These are phyloP conservation scores for Drosophila elegans DNA, from an alignment of 1,140 invertebrate genomes.

Conservation along the genomic window DNA sequence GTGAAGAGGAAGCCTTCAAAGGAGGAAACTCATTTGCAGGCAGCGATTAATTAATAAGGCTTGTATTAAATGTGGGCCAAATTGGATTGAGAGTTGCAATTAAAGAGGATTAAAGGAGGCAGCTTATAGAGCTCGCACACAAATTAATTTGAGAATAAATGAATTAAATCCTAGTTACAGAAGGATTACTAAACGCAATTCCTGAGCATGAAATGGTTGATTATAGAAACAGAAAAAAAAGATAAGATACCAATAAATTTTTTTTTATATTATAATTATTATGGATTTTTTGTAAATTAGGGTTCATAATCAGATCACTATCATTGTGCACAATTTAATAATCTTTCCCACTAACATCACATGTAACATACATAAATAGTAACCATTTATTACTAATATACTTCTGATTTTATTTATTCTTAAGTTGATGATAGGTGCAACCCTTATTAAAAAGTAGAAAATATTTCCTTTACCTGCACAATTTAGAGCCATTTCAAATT, in stretches of 20 bases:
- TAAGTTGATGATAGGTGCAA: no score
- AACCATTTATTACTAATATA: no score
- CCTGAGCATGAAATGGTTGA: no score
- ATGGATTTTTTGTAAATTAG: no score
- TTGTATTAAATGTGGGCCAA: conserved; percentile 41
- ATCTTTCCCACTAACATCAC: no score
- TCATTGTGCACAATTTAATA: no score
- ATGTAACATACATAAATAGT: no score
- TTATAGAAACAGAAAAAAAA: neutral
- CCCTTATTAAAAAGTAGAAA: neutral
- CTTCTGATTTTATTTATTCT: no score
- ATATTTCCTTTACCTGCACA: neutral
- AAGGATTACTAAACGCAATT: conserved; percentile 1
- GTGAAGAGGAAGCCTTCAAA: conserved; percentile 21
- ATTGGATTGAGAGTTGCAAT: conserved; percentile 42
- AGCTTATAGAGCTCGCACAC: neutral
- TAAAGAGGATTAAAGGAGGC: conserved; percentile 30
- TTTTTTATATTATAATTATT: no score
- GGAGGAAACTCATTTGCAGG: conserved; percentile 61
- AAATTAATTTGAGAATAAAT: conserved; percentile 23
- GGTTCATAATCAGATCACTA: no score
- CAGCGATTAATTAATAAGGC: conserved; percentile 66
- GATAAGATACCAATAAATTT: no score
- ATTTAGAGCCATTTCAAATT: conserved; percentile 5
- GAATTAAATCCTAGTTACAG: conserved; percentile 6